A percentile compares a stretch with the other conserved stretches of the same genome.
phyloP scores from a whole-genome alignment of 2,888 invertebrate species.

The Diogma glabrata region DNA sequence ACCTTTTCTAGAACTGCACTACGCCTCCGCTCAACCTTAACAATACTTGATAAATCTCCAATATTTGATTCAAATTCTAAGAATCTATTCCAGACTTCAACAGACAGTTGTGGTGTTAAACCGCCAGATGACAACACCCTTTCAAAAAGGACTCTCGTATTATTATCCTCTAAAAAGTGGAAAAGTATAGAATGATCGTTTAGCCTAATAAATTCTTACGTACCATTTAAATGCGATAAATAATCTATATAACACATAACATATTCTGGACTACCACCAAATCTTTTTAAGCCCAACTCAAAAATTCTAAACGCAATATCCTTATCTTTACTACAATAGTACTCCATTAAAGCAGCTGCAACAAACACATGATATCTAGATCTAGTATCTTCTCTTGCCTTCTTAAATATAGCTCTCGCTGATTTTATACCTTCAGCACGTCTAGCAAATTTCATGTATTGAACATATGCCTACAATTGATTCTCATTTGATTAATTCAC shows the following conservation, averaged over 20 bases:
- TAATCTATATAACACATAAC: constrained; percentile 95
- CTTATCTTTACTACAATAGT: constrained; percentile 96
- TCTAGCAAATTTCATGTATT: constrained; percentile 98
- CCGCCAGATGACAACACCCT: constrained; percentile 88
- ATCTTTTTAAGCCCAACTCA: constrained; percentile 94
- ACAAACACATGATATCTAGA: constrained; percentile 90
- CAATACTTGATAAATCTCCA: constrained; percentile 92
- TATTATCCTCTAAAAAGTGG: constrained; percentile 99
- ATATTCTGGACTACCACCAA: constrained; percentile 89
- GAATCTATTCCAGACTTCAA: constrained; percentile 98
- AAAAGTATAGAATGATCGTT: no score
- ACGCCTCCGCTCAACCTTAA: constrained; percentile 91
- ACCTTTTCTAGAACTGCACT: constrained; percentile 86
- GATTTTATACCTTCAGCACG: constrained; percentile 97
- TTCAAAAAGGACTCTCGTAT: constrained; percentile 97
- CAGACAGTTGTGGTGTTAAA: constrained; percentile 81
- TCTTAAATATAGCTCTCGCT: constrained; percentile 87
- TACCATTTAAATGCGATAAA: constrained; percentile 90
- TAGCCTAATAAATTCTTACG: no score
- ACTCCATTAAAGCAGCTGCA: constrained; percentile 96
- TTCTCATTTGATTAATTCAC: constrained; percentile 5
- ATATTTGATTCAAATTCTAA: constrained; percentile 98
- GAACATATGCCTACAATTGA: constrained; percentile 73
- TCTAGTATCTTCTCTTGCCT: constrained; percentile 79
- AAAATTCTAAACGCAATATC: constrained; percentile 94